These are phyloP conservation scores for Cosmia pyralina DNA, from an alignment of 2,888 invertebrate species.

Conservation along the genomic window DNA sequence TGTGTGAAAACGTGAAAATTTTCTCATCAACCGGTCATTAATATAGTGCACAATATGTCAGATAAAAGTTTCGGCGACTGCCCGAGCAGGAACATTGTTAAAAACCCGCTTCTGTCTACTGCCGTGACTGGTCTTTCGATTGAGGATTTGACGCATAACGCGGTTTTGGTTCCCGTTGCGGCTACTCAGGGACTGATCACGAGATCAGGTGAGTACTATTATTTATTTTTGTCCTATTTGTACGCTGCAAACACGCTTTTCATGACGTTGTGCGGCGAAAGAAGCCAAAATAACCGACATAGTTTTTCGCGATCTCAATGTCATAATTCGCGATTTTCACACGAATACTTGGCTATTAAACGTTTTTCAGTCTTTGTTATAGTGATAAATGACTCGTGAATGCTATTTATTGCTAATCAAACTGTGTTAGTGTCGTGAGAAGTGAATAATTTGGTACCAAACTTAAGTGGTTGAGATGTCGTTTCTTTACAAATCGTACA, in stretches of 20 bases:
- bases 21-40: constrained; percentile 79
- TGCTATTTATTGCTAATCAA: constrained; percentile 23
- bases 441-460: constrained; percentile 37
- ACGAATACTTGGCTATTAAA: constrained; percentile 51
- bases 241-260: constrained; percentile 69
- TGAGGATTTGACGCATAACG: constrained; percentile 93
- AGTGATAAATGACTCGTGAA: constrained; percentile 39
- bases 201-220: constrained; percentile 85
- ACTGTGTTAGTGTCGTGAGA: constrained; percentile 22
- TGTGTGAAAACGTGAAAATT: constrained; percentile 86
- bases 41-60: constrained; percentile 78
- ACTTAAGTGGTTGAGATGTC: constrained; percentile 68
- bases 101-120: constrained; percentile 93
- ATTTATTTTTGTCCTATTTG: constrained; percentile 79
- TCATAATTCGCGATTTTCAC: constrained; percentile 67
- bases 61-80: constrained; percentile 88
- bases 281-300: constrained; percentile 70
- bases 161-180: constrained; percentile 92
- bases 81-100: constrained; percentile 83
- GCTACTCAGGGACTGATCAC: constrained; percentile 81
- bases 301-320: constrained; percentile 68
- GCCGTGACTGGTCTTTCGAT: constrained; percentile 93
- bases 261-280: constrained; percentile 73
- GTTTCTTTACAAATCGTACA: constrained; percentile 84
- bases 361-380: constrained; percentile 35